These are phyloP conservation scores for Bombyx mandarina DNA, from an alignment of 1,140 invertebrate genomes.

Conservation along the genomic window DNA sequence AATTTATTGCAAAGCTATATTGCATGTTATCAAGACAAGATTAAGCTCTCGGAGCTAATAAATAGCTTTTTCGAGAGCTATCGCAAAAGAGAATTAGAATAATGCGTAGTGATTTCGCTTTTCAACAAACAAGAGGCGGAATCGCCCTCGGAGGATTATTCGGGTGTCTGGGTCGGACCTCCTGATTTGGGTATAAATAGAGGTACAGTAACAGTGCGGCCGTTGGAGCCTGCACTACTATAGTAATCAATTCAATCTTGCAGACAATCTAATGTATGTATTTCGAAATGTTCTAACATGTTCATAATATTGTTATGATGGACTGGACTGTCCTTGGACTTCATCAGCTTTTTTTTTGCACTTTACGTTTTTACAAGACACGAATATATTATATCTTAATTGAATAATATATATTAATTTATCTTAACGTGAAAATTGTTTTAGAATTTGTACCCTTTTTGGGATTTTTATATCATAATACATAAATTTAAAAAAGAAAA, in stretches of 20 bases:
- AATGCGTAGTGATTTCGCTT: conserved; percentile 66
- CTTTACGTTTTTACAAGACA: no score
- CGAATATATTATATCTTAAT: no score
- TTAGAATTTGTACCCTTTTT: no score
- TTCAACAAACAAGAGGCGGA: conserved; percentile 62
- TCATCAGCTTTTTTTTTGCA: no score
- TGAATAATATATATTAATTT: no score
- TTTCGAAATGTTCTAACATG: no score
- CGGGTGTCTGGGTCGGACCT: conserved; percentile 48
- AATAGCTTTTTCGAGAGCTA: conserved; percentile 68
- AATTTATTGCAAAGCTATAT: no score
- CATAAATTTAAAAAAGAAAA: no score
- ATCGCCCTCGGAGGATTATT: conserved; percentile 65
- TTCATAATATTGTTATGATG: no score
- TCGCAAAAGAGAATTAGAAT: conserved; percentile 68
- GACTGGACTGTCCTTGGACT: no score
- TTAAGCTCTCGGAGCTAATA: conserved; percentile 55
- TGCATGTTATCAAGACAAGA: conserved; percentile 8
- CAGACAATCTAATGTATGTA: not conserved
- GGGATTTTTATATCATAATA: no score
- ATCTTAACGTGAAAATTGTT: no score
- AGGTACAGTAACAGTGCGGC: conserved; percentile 47
- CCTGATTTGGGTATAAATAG: conserved; percentile 64
- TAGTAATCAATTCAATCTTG: conserved; percentile 3
- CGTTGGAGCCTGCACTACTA: not conserved